Evolutionary conservation across 2,797 vertebrate genomes (phyloP).

Genomic region (Diplodus sargus): DNA sequence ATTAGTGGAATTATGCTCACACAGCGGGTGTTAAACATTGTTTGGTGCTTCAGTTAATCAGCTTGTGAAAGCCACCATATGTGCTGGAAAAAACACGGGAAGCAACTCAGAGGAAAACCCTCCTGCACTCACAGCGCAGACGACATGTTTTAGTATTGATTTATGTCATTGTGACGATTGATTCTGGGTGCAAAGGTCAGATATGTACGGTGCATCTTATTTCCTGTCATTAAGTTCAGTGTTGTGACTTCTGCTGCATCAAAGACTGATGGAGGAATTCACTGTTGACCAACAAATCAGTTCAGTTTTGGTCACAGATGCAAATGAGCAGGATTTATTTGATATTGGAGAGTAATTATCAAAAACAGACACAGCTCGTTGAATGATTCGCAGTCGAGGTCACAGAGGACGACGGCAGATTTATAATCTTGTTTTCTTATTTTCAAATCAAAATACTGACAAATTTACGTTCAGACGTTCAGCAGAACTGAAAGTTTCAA

Average conservation of each 20-base stretch:
- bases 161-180: not conserved
- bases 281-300: too few species aligned
- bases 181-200: not conserved
- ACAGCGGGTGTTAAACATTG: slow-evolving; percentile 57
- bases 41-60: slow-evolving; percentile 62
- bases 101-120: not conserved
- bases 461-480: too few species aligned
- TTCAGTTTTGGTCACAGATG: too few species aligned
- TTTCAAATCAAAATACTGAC: too few species aligned
- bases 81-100: slow-evolving; percentile 5
- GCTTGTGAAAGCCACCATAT: slow-evolving; percentile 29
- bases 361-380: not conserved
- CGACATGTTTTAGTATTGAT: not conserved
- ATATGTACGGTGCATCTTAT: too few species aligned
- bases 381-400: too few species aligned
- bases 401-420: too few species aligned
- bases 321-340: too few species aligned
- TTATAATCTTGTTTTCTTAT: too few species aligned
- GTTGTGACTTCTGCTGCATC: not conserved
- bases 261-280: too few species aligned
- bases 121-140: not conserved
- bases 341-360: too few species aligned
- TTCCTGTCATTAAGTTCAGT: not conserved
- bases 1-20: slow-evolving; percentile 55
- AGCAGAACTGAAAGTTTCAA: too few species aligned